Percentiles rank a stretch among this genome's conserved stretches.
Conservation (phyloP, 2,113 vertebrate genomes). For the Lasiurus cinereus region DNA sequence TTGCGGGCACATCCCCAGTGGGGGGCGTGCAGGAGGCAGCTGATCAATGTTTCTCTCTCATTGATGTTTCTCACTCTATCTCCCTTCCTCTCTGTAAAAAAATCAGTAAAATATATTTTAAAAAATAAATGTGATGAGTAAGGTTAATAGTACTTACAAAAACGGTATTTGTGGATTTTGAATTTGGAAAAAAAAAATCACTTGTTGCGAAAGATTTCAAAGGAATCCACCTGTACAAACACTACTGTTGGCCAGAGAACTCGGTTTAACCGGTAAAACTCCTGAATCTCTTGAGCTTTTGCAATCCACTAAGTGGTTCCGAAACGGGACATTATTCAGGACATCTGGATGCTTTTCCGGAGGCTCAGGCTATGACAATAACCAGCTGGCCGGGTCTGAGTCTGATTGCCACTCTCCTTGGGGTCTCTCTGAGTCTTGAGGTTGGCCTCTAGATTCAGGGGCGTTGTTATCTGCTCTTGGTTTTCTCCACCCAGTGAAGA, state of each 20-base stretch:
- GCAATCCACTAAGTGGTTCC: background rate
- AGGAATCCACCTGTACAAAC: constrained; percentile 17
- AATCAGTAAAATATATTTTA: too few species aligned
- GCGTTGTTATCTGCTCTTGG: background rate
- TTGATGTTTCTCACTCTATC: too few species aligned
- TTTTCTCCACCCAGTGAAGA: background rate
- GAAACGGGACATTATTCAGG: background rate
- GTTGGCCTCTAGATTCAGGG: background rate
- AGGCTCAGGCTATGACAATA: background rate
- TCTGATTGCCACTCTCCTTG: background rate
- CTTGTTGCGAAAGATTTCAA: constrained; percentile 14
- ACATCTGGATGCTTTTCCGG: background rate
- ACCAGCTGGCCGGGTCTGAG: background rate
- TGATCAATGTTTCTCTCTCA: too few species aligned
- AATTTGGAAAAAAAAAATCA: background rate
- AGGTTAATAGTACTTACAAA: background rate
- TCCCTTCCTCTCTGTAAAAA: too few species aligned
- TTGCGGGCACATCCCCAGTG: too few species aligned
- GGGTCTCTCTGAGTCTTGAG: background rate
- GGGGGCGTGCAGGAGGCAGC: too few species aligned
- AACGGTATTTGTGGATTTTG: background rate
- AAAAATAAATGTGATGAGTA: too few species aligned
- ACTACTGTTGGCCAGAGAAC: background rate
- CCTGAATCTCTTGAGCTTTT: background rate
- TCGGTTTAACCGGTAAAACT: background rate